These are phyloP conservation scores for Ceratina australensis DNA, from an alignment of 1,140 invertebrate genomes.

Conservation along the genomic window DNA sequence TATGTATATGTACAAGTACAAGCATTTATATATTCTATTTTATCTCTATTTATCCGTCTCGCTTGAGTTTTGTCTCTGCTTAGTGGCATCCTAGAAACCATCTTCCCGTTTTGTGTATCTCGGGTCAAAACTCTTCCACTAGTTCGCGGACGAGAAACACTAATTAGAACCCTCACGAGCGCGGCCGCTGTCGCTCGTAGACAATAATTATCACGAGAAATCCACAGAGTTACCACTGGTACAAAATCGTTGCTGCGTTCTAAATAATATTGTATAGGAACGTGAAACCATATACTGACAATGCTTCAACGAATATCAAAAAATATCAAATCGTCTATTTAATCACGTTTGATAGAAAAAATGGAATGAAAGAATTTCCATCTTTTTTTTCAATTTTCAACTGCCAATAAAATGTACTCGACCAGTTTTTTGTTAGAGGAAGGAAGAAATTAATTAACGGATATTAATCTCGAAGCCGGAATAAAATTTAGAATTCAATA, in stretches of 20 bases:
- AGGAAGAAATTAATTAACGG: neutral
- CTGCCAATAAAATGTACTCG: neutral
- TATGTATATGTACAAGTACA: no score
- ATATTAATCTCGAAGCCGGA: neutral
- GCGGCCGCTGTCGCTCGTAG: conserved; percentile 12
- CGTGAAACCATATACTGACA: neutral
- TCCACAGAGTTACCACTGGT: neutral
- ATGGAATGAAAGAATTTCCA: neutral
- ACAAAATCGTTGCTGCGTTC: conserved; percentile 9
- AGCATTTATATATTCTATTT: no score
- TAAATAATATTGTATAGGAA: neutral
- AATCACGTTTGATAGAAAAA: no score
- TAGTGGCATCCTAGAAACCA: neutral
- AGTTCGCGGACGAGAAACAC: conserved; percentile 6
- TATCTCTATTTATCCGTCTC: no score
- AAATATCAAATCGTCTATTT: neutral
- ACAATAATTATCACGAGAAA: conserved; percentile 35
- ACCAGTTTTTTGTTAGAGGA: neutral
- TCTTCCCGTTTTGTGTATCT: neutral
- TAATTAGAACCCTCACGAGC: conserved; percentile 24
- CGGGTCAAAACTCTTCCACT: neutral
- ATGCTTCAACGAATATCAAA: neutral
- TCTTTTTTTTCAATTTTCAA: conserved; percentile 5
- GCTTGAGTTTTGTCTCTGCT: no score
- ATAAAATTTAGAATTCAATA: neutral